phyloP scores from a whole-genome alignment of 2,113 vertebrate genomes.

The Urocolius indicus region DNA sequence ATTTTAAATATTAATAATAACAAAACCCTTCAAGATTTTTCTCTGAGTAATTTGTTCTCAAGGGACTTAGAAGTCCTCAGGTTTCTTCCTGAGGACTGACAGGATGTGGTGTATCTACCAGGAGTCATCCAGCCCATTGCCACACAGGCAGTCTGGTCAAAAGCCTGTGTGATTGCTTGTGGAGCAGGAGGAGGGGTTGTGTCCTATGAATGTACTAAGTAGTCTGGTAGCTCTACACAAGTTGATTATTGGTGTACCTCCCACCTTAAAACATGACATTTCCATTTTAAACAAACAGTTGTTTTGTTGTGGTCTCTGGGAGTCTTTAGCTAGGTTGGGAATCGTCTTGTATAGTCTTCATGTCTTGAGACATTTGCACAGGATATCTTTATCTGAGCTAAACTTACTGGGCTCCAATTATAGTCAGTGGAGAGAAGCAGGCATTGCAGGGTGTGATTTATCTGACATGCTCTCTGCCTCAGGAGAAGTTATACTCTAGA shows the following conservation, averaged over 20 bases:
- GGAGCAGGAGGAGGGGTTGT: background rate
- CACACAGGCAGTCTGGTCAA: slow-evolving; percentile 10
- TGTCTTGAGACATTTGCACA: background rate
- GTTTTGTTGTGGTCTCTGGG: background rate
- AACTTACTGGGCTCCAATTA: background rate
- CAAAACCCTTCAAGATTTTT: slow-evolving; percentile 7
- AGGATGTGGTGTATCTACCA: slow-evolving; percentile 28
- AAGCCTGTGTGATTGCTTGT: background rate
- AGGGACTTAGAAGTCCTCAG: background rate
- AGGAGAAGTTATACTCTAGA: background rate
- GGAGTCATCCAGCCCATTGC: background rate
- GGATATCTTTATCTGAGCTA: background rate
- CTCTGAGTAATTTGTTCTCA: slow-evolving; percentile 33
- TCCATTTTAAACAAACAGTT: background rate
- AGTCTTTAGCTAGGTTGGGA: background rate
- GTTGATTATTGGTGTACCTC: background rate
- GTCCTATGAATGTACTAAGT: background rate
- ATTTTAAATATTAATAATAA: background rate
- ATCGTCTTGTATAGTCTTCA: background rate
- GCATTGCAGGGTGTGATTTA: background rate
- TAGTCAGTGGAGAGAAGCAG: background rate
- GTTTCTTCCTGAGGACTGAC: slow-evolving; percentile 21
- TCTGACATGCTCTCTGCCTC: background rate
- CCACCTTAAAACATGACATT: background rate
- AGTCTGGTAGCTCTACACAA: background rate